Percentiles rank a stretch among this genome's conserved stretches.
Conservation (phyloP, 2,888 invertebrate species). For the Helobdella robusta region DNA sequence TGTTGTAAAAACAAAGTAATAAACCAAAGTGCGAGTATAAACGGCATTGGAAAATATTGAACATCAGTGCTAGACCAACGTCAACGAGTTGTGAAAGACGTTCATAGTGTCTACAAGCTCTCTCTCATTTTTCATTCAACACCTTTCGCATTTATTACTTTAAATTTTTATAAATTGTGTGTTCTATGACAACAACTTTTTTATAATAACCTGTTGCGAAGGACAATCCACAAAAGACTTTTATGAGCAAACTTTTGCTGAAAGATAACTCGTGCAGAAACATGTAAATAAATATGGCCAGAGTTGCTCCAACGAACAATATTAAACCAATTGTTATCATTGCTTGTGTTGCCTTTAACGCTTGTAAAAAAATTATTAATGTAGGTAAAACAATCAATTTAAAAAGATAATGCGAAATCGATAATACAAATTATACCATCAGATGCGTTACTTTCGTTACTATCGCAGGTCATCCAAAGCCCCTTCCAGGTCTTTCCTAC, state of each 20-base stretch:
- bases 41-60: too few species aligned
- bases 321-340: conserved; percentile 35
- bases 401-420: neutral
- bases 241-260: conserved; percentile 33
- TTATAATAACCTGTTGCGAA: conserved; percentile 32
- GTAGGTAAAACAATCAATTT: neutral
- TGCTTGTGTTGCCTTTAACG: conserved; percentile 32
- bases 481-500: conserved; percentile 21
- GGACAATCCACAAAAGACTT: conserved; percentile 29
- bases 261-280: conserved; percentile 32
- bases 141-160: too few species aligned
- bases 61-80: too few species aligned
- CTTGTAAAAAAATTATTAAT: conserved; percentile 26
- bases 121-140: too few species aligned
- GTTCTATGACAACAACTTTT: too few species aligned
- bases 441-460: too few species aligned
- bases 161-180: too few species aligned
- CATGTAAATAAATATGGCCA: conserved; percentile 33
- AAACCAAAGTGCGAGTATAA: too few species aligned
- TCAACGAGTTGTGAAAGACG: too few species aligned
- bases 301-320: conserved; percentile 27
- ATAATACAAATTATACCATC: neutral
- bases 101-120: too few species aligned
- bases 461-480: conserved; percentile 33
- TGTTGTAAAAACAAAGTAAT: too few species aligned